Base-by-base conservation (phyloP, 2,888 invertebrate species). In the Caenorhabditis doughertyi region DNA sequence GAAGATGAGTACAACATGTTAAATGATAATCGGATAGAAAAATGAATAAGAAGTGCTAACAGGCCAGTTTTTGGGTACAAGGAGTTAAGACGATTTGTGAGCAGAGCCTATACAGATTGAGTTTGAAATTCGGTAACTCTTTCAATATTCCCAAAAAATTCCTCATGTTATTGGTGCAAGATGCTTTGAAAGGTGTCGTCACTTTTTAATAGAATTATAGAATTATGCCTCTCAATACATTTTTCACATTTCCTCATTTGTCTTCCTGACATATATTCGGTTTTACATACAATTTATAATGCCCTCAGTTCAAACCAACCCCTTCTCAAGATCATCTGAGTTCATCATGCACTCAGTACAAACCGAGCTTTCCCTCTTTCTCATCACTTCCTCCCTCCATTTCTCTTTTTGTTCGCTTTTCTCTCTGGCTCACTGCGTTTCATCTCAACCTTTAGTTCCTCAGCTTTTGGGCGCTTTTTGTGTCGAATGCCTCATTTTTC, bases 271-370 rank as follows among this genome's bases (percentile, higher is more conserved):
- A 7, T 18, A 18, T 18, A 47, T 47, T 47, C 25, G 5, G 16
- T 49, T 25, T n/a, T 13, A 47, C 39, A 55, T 49, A 27, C 9
- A 1, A 21, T 25, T 44, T 32, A 11, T 9, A 27, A 13, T 56
- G 55, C 25, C n/a, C 55, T 42, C 68, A 68, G 42, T 44, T 47
- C 39, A 16, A 39, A 8, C 29, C 70, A 70, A 27, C 32, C 47
- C 13, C 29, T 64, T 11, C 49, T 64, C 18, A 29, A 32, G 8
- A 7, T 62, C 42, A 0, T 49, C 18, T 64, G 51, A 53, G 67
- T 67, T 23, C 67, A 67, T 11, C 51, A 53, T 55, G 70, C 70
- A 70, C 70, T 56, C 18, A 56, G 58, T 70, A 29, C 70, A 70
- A 18, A 23, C 25, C 8, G 71, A 60, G 71, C 58, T 49, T 58